Percentiles rank a stretch among this genome's conserved stretches.
phyloP scores from a whole-genome alignment of 2,888 invertebrate genomes.

The Hypolimnas misippus region DNA sequence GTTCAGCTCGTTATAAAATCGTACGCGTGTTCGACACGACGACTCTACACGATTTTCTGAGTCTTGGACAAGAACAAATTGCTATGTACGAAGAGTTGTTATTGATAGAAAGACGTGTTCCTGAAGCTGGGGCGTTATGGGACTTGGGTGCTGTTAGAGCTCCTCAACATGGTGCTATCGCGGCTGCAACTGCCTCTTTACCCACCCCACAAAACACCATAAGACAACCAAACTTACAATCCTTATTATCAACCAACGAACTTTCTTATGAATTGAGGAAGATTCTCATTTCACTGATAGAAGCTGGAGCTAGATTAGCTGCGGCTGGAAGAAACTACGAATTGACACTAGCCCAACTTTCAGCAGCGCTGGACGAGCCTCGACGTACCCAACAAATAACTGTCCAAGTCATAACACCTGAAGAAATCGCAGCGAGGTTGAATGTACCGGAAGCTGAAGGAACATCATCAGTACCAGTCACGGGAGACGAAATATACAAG shows the following conservation, averaged over 20 bases:
- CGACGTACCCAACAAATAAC: conserved; percentile 53
- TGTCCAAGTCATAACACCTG: conserved; percentile 71
- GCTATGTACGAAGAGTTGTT: conserved; percentile 68
- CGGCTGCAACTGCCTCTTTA: conserved; percentile 71
- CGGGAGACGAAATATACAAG: conserved; percentile 52
- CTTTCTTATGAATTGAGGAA: conserved; percentile 70
- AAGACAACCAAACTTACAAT: conserved; percentile 73
- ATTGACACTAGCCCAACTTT: conserved; percentile 64
- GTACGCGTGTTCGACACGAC: conserved; percentile 68
- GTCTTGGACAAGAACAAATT: conserved; percentile 68
- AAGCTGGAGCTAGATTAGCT: conserved; percentile 74
- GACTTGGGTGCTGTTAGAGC: conserved; percentile 73
- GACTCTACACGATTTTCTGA: conserved; percentile 72
- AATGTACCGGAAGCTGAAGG: conserved; percentile 44
- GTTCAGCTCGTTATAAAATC: conserved; percentile 67
- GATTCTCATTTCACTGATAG: conserved; percentile 74
- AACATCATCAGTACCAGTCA: conserved; percentile 33
- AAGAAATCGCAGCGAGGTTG: conserved; percentile 67
- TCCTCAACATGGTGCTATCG: conserved; percentile 67
- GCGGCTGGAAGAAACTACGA: conserved; percentile 74
- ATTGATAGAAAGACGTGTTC: conserved; percentile 65
- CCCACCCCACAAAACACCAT: conserved; percentile 61
- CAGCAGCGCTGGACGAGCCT: conserved; percentile 70
- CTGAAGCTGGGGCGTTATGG: conserved; percentile 72
- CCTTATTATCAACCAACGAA: conserved; percentile 74